Evolutionary conservation across 2,113 vertebrate genomes (phyloP).

Genomic region (Penelope pileata): DNA sequence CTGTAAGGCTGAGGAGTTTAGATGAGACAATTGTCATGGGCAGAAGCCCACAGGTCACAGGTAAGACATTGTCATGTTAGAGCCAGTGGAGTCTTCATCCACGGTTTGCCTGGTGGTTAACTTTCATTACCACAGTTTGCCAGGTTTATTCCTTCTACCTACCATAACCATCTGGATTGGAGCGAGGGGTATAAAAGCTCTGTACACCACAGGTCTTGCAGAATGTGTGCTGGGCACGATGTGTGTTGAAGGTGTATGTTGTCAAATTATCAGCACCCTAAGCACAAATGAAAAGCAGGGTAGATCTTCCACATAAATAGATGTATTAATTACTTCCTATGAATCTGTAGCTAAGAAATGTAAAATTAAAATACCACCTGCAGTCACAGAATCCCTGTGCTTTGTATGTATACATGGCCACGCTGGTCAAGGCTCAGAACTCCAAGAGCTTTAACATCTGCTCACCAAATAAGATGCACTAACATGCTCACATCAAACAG

Average conservation of each 20-base stretch:
- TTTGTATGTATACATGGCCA: accelerated
- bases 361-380: not conserved
- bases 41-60: not conserved
- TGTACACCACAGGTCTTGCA: slow-evolving; percentile 96
- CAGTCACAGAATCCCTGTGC: not conserved
- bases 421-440: not conserved
- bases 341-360: not conserved
- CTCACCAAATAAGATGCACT: not conserved
- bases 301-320: not conserved
- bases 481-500: not conserved
- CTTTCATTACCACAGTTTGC: not conserved
- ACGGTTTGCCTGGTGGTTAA: not conserved
- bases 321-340: not conserved
- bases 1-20: not conserved
- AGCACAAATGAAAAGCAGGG: not conserved
- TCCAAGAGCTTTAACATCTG: not conserved
- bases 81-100: not conserved
- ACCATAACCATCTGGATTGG: slow-evolving; percentile 94
- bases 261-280: slow-evolving; percentile 90
- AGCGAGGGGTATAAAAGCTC: slow-evolving; percentile 95
- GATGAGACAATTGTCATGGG: not conserved
- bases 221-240: slow-evolving; percentile 90
- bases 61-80: not conserved
- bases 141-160: slow-evolving; percentile 40
- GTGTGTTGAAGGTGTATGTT: slow-evolving; percentile 93